These are phyloP conservation scores for Apaloderma vittatum DNA, from an alignment of 2,113 vertebrate species.

Conservation along the genomic window DNA sequence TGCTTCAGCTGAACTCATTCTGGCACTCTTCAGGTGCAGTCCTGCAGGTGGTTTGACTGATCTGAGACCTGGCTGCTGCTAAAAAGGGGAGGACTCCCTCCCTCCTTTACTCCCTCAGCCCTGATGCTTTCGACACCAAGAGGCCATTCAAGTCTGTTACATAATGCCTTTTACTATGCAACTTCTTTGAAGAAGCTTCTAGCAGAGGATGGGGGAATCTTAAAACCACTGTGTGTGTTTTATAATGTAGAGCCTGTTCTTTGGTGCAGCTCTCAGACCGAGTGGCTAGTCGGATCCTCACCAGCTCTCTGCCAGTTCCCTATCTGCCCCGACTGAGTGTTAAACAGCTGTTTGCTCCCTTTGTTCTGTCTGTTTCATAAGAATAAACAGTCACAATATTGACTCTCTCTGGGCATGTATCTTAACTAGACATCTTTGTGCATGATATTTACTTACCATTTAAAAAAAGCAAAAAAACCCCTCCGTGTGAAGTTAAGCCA, in stretches of 20 bases:
- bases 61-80: not conserved
- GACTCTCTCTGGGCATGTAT: not conserved
- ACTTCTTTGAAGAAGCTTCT: not conserved
- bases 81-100: not conserved
- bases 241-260: not conserved
- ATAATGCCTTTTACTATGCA: not conserved
- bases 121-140: not conserved
- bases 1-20: slow-evolving; percentile 10
- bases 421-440: slow-evolving; percentile 41
- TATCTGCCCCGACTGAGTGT: not conserved
- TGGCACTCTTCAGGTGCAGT: slow-evolving; percentile 13
- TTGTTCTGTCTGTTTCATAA: slow-evolving; percentile 8
- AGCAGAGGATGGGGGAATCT: not conserved
- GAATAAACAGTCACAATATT: slow-evolving; percentile 22
- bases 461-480: not conserved
- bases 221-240: not conserved
- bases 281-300: not conserved
- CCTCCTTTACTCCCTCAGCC: not conserved
- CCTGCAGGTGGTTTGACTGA: slow-evolving; percentile 9
- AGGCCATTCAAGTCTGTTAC: not conserved
- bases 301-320: not conserved
- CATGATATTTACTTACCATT: slow-evolving; percentile 9
- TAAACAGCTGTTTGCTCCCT: not conserved
- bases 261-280: not conserved
- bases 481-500: not conserved